phyloP scores from a whole-genome alignment of 2,888 invertebrate genomes.

The Euplexia lucipara region DNA sequence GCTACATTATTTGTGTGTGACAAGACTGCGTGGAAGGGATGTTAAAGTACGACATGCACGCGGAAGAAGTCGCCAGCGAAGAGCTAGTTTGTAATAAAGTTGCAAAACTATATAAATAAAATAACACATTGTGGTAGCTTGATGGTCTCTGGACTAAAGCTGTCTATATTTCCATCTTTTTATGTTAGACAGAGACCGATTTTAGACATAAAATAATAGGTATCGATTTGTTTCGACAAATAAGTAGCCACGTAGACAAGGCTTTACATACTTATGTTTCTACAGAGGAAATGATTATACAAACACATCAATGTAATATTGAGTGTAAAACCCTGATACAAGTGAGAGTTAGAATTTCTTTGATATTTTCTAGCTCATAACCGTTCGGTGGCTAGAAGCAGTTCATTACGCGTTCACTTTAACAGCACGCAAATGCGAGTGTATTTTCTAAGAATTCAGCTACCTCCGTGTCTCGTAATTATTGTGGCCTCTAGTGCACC shows the following conservation, averaged over 20 bases:
- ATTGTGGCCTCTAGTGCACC: conserved; percentile 38
- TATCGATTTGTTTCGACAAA: conserved; percentile 10
- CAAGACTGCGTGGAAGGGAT: no score
- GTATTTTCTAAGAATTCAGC: conserved; percentile 65
- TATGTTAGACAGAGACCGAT: neutral
- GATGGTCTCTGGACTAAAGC: no score
- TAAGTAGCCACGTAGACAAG: neutral
- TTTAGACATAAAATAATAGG: neutral
- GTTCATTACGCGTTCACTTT: conserved; percentile 55
- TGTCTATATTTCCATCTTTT: neutral
- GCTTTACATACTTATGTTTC: conserved; percentile 22
- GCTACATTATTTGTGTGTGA: no score
- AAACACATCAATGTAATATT: conserved; percentile 1
- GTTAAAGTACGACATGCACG: no score
- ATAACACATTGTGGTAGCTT: no score
- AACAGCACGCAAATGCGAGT: conserved; percentile 57
- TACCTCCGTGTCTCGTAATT: conserved; percentile 52
- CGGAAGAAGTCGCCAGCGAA: no score
- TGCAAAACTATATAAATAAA: no score
- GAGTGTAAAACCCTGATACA: conserved; percentile 4
- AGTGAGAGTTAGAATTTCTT: conserved; percentile 50
- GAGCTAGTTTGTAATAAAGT: no score
- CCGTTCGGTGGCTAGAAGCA: conserved; percentile 42
- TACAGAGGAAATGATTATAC: conserved; percentile 11
- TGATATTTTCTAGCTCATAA: conserved; percentile 56